These are phyloP conservation scores for Zosterops japonicus DNA, from an alignment of 2,113 vertebrate species.

Conservation along the genomic window DNA sequence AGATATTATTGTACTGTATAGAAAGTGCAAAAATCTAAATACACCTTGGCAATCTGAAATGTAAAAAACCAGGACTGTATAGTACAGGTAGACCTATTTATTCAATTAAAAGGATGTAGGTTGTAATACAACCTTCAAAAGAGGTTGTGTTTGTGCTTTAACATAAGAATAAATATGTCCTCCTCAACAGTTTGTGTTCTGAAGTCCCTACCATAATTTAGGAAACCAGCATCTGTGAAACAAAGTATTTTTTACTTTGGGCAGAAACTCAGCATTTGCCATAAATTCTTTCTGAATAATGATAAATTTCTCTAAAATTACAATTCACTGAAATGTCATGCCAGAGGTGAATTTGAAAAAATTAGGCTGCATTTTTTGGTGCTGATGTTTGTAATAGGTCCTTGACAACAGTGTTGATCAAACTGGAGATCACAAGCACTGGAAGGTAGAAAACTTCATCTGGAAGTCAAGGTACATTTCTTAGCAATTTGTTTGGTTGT, in stretches of 20 bases:
- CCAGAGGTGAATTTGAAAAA: background rate
- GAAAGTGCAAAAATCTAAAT: background rate
- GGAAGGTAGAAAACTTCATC: background rate
- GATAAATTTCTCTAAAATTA: background rate
- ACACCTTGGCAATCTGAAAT: background rate
- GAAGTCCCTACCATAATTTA: background rate
- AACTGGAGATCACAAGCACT: background rate
- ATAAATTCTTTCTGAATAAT: background rate
- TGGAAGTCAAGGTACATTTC: background rate
- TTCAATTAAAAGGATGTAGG: rapidly evolving
- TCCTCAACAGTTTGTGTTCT: background rate
- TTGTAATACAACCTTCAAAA: background rate
- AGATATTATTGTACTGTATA: background rate
- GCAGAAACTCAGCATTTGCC: background rate
- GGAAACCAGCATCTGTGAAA: background rate
- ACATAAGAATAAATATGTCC: background rate
- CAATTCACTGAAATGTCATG: background rate
- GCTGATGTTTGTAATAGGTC: background rate
- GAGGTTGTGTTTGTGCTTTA: background rate
- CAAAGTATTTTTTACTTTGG: background rate
- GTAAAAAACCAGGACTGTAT: background rate
- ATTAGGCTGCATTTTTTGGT: rapidly evolving
- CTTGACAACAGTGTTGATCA: background rate
- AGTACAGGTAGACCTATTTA: background rate
- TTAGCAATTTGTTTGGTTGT: background rate